Base-by-base conservation (phyloP, 2,797 vertebrate species). In the Crocidura indochinensis region DNA sequence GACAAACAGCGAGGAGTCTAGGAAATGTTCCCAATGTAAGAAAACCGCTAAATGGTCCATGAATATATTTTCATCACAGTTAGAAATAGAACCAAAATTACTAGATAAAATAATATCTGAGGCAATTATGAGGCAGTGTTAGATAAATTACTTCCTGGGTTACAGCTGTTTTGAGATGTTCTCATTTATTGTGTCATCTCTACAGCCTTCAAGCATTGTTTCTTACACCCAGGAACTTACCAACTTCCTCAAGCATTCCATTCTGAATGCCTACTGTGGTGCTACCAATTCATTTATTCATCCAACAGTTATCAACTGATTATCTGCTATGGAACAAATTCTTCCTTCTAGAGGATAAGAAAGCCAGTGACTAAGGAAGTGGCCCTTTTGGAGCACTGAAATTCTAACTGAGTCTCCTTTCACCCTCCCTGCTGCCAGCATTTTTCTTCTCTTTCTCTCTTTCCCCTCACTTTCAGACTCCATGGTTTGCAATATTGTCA, bases 321-420 rank as follows among this genome's bases (percentile, higher is more conserved):
- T 24, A 7, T 19, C 26, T 65, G 38, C 22, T 67, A 51, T 9
- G 10, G 7, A 31, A 60, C 83, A 38, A 29, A 68, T 68, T 88
- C 69, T 71, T 82, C 94, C 87, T 17, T 91, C 29, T 64, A n/a
- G 64, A 8, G 56, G 10, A 65, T 65, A 24, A 38, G 15, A 80
- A 87, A 80, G 65, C 38, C 38, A 38, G 38, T 38, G 38, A 38
- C 38, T 38, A 38, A 38, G 38, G 38, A 38, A 38, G 38, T 38
- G 46, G 27, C 19, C 4, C 51, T 27, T 27, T 10, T 12, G 20
- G 24, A 44, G 44, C 53, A 26, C 44, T 49, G 47, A 47, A 11
- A 6, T 47, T 65, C 47, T 26, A 64, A 64, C 12, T 5, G 7
- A 0, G 1, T 12, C 62, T 7, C 24, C n/a, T 65, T 7, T 76